A percentile compares a stretch with the other conserved stretches of the same genome.
phyloP scores from a whole-genome alignment of 2,888 invertebrate species.

The Prionchulus punctatus region DNA sequence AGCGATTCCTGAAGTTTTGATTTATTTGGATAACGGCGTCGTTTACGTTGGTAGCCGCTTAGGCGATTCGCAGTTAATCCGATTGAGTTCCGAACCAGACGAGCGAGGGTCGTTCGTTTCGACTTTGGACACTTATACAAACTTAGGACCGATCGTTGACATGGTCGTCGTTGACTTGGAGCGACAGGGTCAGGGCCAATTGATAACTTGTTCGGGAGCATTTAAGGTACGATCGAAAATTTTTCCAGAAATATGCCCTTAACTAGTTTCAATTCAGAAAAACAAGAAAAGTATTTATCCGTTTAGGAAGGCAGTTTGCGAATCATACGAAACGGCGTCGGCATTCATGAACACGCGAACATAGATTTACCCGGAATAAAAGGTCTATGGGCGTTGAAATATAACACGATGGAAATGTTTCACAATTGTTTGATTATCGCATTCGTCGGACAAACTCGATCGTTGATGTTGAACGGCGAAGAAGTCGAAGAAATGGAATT shows the following conservation, averaged over 20 bases:
- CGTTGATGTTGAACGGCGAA: constrained; percentile 67
- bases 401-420: constrained; percentile 23
- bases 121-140: constrained; percentile 87
- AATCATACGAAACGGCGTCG: constrained; percentile 94
- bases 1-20: constrained; percentile 81
- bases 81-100: constrained; percentile 25
- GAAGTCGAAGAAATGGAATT: constrained; percentile 95
- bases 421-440: constrained; percentile 84
- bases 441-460: constrained; percentile 77
- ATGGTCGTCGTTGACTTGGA: constrained; percentile 95
- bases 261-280: not conserved
- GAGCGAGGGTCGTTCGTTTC: constrained; percentile 62
- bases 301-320: constrained; percentile 91
- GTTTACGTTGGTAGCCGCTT: constrained; percentile 80
- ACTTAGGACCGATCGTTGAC: constrained; percentile 89
- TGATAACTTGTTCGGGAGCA: constrained; percentile 90
- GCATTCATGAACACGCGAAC: constrained; percentile 68
- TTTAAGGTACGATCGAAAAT: constrained; percentile 92
- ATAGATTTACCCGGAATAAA: constrained; percentile 93
- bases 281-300: constrained; percentile 27
- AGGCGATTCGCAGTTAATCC: constrained; percentile 84
- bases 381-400: constrained; percentile 78
- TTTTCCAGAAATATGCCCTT: too few relatives aligned
- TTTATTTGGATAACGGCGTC: constrained; percentile 93
- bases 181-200: constrained; percentile 76